Evolutionary conservation across 1,140 invertebrate species (phyloP).

Genomic region (Littorina saxatilis): DNA sequence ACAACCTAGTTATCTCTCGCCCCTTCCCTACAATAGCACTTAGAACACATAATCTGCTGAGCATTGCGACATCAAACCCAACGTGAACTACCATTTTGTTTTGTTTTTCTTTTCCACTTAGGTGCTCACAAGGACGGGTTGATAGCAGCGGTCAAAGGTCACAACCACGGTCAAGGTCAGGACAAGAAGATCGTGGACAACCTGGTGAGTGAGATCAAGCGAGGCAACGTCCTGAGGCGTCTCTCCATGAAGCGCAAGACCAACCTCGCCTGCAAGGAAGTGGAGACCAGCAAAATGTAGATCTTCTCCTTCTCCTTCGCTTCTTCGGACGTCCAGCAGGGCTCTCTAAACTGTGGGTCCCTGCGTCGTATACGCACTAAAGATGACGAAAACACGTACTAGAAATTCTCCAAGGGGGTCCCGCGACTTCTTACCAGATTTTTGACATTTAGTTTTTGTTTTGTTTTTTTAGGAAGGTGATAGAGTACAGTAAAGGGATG

Average conservation of each 20-base stretch:
- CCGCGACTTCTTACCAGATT: no score
- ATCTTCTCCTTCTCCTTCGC: no score
- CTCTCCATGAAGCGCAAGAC: slow-evolving; percentile 63
- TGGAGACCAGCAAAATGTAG: slow-evolving; percentile 39
- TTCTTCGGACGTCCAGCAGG: not conserved
- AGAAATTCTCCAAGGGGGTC: no score
- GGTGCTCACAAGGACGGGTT: slow-evolving; percentile 3
- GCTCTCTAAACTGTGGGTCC: no score
- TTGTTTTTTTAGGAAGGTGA: no score
- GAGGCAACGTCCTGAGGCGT: slow-evolving; percentile 68
- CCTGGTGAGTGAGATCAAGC: slow-evolving; percentile 68
- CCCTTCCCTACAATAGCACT: no score
- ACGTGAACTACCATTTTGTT: not conserved
- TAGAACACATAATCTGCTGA: no score
- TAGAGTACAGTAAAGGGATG: no score
- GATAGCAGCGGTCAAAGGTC: not conserved
- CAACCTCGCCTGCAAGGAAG: slow-evolving; percentile 24
- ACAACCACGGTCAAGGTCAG: slow-evolving; percentile 9
- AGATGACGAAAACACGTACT: not conserved
- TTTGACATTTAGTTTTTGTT: not conserved
- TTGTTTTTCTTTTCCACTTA: not conserved
- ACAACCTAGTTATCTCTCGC: no score
- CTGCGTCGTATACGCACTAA: not conserved
- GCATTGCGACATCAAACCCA: no score
- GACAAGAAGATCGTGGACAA: slow-evolving; percentile 70